Evolutionary conservation across 2,888 invertebrate species (phyloP).

Genomic region (Parelbella ahira): DNA sequence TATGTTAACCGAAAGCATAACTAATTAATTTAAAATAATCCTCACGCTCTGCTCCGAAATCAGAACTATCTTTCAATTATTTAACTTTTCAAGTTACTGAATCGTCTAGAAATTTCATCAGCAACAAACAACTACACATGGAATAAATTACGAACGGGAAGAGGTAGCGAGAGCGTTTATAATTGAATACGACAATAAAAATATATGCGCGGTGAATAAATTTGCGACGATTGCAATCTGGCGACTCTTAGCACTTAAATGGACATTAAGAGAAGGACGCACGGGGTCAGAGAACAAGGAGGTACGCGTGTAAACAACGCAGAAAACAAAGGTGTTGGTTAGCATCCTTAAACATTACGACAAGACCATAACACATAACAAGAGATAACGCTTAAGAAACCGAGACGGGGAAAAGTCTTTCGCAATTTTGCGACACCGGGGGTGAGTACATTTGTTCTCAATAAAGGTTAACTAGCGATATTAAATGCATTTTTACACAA

Average conservation of each 20-base stretch:
- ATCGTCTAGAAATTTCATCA: neutral
- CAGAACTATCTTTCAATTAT: slow-evolving; percentile 15
- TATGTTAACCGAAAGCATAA: slow-evolving; percentile 33
- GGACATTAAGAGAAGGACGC: slow-evolving; percentile 22
- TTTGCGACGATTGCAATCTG: slow-evolving; percentile 21
- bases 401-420: slow-evolving; percentile 43
- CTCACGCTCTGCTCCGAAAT: slow-evolving; percentile 14
- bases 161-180: slow-evolving; percentile 12
- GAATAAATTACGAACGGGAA: slow-evolving; percentile 19
- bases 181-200: slow-evolving; percentile 23
- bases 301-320: slow-evolving; percentile 3
- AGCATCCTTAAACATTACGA: slow-evolving; percentile 25
- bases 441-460: slow-evolving; percentile 50
- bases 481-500: slow-evolving; percentile 55
- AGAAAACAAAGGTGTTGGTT: slow-evolving; percentile 21
- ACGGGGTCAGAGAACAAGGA: slow-evolving; percentile 11
- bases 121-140: neutral
- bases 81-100: slow-evolving; percentile 7
- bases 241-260: slow-evolving; percentile 23
- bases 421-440: slow-evolving; percentile 62
- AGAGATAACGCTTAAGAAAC: slow-evolving; percentile 33
- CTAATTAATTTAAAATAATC: slow-evolving; percentile 36
- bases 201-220: slow-evolving; percentile 20
- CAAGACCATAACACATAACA: slow-evolving; percentile 30
- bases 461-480: slow-evolving; percentile 67